Conservation (phyloP, 2,113 vertebrate genomes). For the Pantherophis guttatus region DNA sequence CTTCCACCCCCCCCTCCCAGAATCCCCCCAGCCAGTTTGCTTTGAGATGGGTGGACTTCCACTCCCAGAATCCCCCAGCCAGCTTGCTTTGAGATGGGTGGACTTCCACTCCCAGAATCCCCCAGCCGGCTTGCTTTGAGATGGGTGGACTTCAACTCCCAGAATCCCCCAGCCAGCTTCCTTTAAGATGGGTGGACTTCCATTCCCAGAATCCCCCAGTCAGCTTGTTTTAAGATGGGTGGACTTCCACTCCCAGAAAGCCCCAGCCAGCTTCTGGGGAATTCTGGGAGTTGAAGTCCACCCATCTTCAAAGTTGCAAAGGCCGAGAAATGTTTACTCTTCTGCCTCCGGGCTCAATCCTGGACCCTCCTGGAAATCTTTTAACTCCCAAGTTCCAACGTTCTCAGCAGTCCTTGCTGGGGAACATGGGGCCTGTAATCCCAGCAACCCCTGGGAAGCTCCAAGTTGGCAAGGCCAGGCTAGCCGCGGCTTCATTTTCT, state of each 20-base stretch:
- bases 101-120: too few species aligned
- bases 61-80: too few species aligned
- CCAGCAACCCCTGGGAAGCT: not conserved
- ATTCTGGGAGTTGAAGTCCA: not conserved
- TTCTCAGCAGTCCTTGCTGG: not conserved
- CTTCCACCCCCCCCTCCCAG: too few species aligned
- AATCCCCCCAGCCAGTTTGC: too few species aligned
- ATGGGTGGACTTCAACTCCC: too few species aligned
- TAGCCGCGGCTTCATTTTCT: not conserved
- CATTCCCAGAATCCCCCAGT: not conserved
- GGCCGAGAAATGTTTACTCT: not conserved
- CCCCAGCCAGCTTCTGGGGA: not conserved
- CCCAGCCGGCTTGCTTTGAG: too few species aligned
- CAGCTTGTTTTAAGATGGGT: not conserved
- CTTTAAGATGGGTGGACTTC: too few species aligned
- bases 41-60: too few species aligned
- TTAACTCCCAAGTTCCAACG: not conserved
- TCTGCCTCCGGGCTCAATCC: not conserved
- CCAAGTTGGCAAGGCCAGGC: not conserved
- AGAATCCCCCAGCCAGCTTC: too few species aligned
- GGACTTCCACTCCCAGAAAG: too few species aligned
- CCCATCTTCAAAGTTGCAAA: not conserved
- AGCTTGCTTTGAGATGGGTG: too few species aligned
- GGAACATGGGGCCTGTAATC: not conserved
- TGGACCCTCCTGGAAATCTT: not conserved